Base-by-base conservation (phyloP, 2,888 invertebrate genomes). In the Seladonia tumulorum region DNA sequence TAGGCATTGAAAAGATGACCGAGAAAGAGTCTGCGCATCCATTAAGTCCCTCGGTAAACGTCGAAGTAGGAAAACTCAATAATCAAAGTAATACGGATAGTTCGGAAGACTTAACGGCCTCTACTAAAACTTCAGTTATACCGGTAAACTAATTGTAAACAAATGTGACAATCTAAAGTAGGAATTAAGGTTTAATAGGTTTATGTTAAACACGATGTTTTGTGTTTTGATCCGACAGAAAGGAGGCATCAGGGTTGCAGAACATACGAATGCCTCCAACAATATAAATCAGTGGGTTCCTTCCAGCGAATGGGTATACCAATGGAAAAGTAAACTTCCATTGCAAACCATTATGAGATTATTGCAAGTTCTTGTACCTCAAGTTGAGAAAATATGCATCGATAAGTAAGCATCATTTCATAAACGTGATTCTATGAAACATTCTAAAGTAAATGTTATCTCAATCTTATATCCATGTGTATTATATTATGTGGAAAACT, bases 331-430 rank as follows among this genome's bases (percentile, higher is more conserved):
- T 87, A 99, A 99, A 95, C 96, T 99, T 89, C 99, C 99, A 10
- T 96, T 99, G 91, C 99, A 99, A 96, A 99, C 99, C 79, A 99
- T 99, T 92, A 99, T 99, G 99, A 96, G 99, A 91, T 96, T 99
- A 93, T 96, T 99, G 90, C 99, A 99, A 96, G 99, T 99, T 49
- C 96, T 99, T 8, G 99, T 99, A 89, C 99, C 99, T 79, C 99
- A 99, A 96, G 99, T 99, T 39, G 99, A 99, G 96, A 99, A 99
- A 96, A 99, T 99, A 92, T 99, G 99, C 95, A 99, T 99, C 93
- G 99, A 95, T 81, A 95, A 95, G 95, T 95, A 86, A 92, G 92
- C 89, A 63, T 57, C n/a, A 22, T n/a, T 57, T 57, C n/a, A 25
- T 47, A 70, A 68, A 76, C 45, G 22, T 72, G 42, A 14, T n/a